phyloP scores from a whole-genome alignment of 2,797 vertebrate species.

The Anableps anableps region DNA sequence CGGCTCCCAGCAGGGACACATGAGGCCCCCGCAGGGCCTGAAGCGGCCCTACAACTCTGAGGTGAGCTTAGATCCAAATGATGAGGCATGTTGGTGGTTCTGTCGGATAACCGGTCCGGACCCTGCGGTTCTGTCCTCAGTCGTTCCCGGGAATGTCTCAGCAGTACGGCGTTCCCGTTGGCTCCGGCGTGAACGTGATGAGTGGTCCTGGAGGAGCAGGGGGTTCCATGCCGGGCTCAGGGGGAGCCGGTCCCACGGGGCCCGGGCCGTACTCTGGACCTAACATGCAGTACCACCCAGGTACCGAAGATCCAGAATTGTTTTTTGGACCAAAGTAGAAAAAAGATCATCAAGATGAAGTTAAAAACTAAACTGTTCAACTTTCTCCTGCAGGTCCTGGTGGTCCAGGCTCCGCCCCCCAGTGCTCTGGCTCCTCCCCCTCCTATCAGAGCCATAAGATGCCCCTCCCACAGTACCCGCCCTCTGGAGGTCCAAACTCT shows the following conservation, averaged over 20 bases:
- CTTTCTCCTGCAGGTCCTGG: slow-evolving; percentile 46
- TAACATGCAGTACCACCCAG: slow-evolving; percentile 84
- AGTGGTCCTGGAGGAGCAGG: slow-evolving; percentile 44
- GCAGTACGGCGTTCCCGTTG: slow-evolving; percentile 67
- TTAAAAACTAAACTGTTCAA: neutral
- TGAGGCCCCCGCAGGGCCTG: slow-evolving; percentile 82
- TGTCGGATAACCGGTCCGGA: neutral
- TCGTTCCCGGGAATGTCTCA: slow-evolving; percentile 63
- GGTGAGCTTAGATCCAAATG: slow-evolving; percentile 68
- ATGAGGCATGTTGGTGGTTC: neutral
- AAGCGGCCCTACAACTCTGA: slow-evolving; percentile 88
- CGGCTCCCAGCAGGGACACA: slow-evolving; percentile 80
- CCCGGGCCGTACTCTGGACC: slow-evolving; percentile 76
- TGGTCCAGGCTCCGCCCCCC: slow-evolving; percentile 76
- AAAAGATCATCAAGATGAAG: neutral
- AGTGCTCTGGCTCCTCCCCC: slow-evolving; percentile 85
- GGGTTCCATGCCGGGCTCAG: slow-evolving; percentile 50
- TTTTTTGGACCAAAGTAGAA: neutral
- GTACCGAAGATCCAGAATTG: slow-evolving; percentile 17
- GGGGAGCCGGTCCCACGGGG: slow-evolving; percentile 44
- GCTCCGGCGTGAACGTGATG: slow-evolving; percentile 57
- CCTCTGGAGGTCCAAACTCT: slow-evolving; percentile 71
- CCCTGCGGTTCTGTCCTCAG: slow-evolving; percentile 23
- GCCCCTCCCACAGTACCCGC: slow-evolving; percentile 81
- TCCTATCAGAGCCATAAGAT: slow-evolving; percentile 88